A percentile compares a stretch with the other conserved stretches of the same genome.
Evolutionary conservation across 2,888 invertebrate genomes (phyloP).

Genomic region (Agrochola lychnidis): DNA sequence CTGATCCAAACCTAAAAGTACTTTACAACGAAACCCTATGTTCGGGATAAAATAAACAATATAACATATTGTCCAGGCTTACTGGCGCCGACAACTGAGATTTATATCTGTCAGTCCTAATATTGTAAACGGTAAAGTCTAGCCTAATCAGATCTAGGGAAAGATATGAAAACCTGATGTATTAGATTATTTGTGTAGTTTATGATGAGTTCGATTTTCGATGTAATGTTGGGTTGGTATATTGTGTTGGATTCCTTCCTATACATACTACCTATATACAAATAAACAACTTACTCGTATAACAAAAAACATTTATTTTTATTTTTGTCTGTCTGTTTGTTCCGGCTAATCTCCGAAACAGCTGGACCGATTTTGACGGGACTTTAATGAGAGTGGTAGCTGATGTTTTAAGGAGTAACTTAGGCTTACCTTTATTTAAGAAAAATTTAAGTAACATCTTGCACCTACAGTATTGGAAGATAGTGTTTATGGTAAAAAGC

Average conservation of each 20-base stretch:
- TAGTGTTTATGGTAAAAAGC: neutral
- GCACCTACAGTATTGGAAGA: neutral
- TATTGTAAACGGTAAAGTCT: constrained; percentile 58
- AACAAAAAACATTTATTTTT: no score
- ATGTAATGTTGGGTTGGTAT: neutral
- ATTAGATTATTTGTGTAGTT: constrained; percentile 17
- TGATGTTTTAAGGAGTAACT: no score
- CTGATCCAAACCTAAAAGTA: neutral
- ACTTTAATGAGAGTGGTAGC: no score
- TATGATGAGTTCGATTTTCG: neutral
- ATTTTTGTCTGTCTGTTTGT: no score
- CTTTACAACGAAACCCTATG: constrained; percentile 19
- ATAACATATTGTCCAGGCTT: constrained; percentile 44
- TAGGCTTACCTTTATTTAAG: no score
- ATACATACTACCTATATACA: no score
- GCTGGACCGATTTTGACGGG: no score
- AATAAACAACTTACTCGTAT: no score
- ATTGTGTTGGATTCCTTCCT: neutral
- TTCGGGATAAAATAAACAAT: constrained; percentile 34
- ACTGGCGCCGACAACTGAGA: constrained; percentile 53
- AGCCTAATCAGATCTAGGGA: constrained; percentile 44
- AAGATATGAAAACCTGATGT: constrained; percentile 34
- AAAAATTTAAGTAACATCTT: no score
- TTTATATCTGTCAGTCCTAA: constrained; percentile 57
- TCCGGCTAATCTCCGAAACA: no score